A percentile compares a stretch with the other conserved stretches of the same genome.
These are phyloP conservation scores for Candidula unifasciata DNA, from an alignment of 2,888 invertebrate species.

Conservation along the genomic window DNA sequence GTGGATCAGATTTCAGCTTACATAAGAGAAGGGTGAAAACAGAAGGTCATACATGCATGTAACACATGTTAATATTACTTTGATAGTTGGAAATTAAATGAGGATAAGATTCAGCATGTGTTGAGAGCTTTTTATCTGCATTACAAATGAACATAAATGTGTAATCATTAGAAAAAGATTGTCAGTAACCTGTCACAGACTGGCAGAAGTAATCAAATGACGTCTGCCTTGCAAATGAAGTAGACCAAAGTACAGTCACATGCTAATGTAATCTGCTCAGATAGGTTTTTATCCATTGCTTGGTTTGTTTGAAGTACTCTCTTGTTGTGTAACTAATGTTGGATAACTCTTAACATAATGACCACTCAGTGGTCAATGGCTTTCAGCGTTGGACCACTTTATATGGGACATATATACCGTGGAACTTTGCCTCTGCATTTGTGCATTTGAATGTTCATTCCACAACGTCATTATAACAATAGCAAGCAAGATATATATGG, in stretches of 20 bases:
- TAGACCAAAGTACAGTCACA: constrained; percentile 20
- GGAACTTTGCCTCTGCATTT: not conserved
- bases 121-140: no score
- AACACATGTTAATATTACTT: no score
- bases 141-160: no score
- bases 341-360: not conserved
- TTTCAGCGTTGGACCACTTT: not conserved
- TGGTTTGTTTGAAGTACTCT: not conserved
- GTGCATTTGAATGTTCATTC: not conserved
- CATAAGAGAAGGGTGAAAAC: no score
- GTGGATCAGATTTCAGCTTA: no score
- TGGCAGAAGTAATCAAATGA: not conserved
- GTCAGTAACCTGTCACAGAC: no score
- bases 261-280: constrained; percentile 17
- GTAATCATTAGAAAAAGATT: no score
- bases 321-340: not conserved
- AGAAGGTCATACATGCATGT: no score
- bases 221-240: not conserved
- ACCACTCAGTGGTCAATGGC: not conserved
- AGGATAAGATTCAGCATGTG: no score
- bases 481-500: no score
- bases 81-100: no score
- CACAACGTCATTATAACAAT: no score
- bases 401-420: not conserved
- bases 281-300: not conserved